Percentiles rank a stretch among this genome's conserved stretches.
These are phyloP conservation scores for Bombus pyrosoma DNA, from an alignment of 1,140 invertebrate species.

Conservation along the genomic window DNA sequence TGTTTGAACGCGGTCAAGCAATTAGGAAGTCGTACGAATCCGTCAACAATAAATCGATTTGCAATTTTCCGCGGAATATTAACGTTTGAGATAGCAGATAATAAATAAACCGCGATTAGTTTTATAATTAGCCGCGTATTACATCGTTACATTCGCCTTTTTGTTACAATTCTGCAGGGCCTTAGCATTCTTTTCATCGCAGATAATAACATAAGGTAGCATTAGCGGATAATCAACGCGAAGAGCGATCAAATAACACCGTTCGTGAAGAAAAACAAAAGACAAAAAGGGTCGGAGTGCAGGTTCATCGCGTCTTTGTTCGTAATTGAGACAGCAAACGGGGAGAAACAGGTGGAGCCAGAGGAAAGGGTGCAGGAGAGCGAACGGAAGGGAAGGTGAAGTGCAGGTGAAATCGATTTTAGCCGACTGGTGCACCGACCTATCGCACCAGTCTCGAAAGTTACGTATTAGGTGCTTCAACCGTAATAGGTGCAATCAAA, in stretches of 20 bases:
- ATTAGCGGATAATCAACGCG: too few species aligned
- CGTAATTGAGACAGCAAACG: conserved; percentile 45
- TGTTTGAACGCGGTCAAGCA: neutral
- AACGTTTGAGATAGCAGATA: too few species aligned
- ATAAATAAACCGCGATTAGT: too few species aligned
- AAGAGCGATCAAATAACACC: neutral
- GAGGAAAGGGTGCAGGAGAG: neutral
- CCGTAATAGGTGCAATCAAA: conserved; percentile 77
- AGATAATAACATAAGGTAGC: neutral
- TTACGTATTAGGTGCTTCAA: conserved; percentile 74
- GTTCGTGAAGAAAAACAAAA: neutral
- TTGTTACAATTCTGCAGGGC: neutral
- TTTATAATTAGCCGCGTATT: too few species aligned
- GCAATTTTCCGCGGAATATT: too few species aligned
- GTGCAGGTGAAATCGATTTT: conserved; percentile 67
- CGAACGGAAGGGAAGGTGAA: conserved; percentile 32
- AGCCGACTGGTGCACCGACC: conserved; percentile 47
- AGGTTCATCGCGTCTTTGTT: conserved; percentile 4
- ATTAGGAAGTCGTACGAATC: neutral
- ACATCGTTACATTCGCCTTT: too few species aligned
- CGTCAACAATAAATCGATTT: neutral
- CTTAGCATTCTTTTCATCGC: neutral
- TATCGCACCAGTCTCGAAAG: conserved; percentile 68
- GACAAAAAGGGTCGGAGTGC: neutral
- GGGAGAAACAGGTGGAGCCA: conserved; percentile 14